phyloP scores from a whole-genome alignment of 2,797 vertebrate genomes.

The Enteromius unitaeniatus region DNA sequence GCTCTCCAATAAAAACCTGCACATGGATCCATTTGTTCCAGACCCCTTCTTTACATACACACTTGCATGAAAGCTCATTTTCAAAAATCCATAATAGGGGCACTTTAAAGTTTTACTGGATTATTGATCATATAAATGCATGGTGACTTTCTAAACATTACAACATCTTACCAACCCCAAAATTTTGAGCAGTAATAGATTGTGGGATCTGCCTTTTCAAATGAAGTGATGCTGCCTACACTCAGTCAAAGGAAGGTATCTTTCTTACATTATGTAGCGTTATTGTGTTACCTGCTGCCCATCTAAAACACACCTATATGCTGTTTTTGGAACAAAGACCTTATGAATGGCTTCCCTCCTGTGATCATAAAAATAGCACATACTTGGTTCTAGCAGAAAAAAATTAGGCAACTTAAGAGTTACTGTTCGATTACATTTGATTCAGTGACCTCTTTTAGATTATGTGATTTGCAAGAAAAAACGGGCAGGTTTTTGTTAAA shows the following conservation, averaged over 20 bases:
- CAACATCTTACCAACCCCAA: not conserved
- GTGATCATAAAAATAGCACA: not conserved
- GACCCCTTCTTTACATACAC: too few relatives aligned
- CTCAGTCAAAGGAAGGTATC: not conserved
- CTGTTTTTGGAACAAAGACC: not conserved
- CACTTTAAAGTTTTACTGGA: not conserved
- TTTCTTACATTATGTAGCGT: not conserved
- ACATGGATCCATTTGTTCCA: too few relatives aligned
- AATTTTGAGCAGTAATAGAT: not conserved
- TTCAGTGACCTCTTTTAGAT: constrained; percentile 27
- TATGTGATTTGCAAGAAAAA: constrained; percentile 21
- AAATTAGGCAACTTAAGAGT: not conserved
- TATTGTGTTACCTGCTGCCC: not conserved
- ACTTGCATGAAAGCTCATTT: too few relatives aligned
- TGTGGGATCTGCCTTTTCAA: not conserved
- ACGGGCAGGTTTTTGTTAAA: constrained; percentile 34
- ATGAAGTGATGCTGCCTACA: not conserved
- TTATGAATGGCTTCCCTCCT: not conserved
- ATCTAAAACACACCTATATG: not conserved
- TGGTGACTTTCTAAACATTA: not conserved
- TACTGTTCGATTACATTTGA: not conserved
- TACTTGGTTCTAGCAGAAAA: not conserved
- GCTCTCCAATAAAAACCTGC: too few relatives aligned
- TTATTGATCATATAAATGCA: not conserved
- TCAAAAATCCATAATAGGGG: too few relatives aligned